phyloP scores from a whole-genome alignment of 2,888 invertebrate species.

The Colostygia pectinataria region DNA sequence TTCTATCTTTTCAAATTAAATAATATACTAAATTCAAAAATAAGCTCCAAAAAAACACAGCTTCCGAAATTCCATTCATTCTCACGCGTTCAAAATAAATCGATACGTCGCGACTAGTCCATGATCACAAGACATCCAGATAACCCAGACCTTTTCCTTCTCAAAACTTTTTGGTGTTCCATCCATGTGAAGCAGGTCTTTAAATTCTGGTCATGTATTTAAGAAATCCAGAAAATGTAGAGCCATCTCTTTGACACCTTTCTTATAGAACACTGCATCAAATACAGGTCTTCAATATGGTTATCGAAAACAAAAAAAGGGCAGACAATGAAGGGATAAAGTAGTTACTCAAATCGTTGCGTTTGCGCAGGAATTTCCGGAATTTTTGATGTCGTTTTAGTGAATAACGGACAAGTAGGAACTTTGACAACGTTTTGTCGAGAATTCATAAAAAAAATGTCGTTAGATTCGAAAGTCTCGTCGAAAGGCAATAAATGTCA shows the following conservation, averaged over 20 bases:
- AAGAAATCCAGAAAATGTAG: conserved; percentile 12
- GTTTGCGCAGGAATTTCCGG: conserved; percentile 20
- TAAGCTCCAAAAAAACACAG: conserved; percentile 27
- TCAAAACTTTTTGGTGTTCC: neutral
- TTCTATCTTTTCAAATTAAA: too few relatives aligned
- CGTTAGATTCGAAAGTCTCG: too few relatives aligned
- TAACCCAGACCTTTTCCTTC: conserved; percentile 12
- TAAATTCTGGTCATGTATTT: neutral
- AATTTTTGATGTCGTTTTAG: conserved; percentile 18
- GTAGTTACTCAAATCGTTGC: conserved; percentile 30
- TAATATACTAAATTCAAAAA: conserved; percentile 30
- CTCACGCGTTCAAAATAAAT: conserved; percentile 39
- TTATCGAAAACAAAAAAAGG: conserved; percentile 32
- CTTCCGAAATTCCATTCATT: conserved; percentile 39
- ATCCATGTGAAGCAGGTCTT: neutral
- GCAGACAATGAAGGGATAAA: conserved; percentile 28
- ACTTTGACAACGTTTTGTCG: neutral
- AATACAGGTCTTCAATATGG: conserved; percentile 20
- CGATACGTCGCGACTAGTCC: conserved; percentile 36
- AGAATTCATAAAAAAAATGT: neutral
- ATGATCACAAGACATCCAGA: conserved; percentile 25
- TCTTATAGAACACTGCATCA: neutral
- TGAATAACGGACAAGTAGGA: conserved; percentile 13
- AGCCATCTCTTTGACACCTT: neutral
- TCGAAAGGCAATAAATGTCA: too few relatives aligned